Evolutionary conservation across 2,797 vertebrate species (phyloP).

Genomic region (Eulemur rubriventer): DNA sequence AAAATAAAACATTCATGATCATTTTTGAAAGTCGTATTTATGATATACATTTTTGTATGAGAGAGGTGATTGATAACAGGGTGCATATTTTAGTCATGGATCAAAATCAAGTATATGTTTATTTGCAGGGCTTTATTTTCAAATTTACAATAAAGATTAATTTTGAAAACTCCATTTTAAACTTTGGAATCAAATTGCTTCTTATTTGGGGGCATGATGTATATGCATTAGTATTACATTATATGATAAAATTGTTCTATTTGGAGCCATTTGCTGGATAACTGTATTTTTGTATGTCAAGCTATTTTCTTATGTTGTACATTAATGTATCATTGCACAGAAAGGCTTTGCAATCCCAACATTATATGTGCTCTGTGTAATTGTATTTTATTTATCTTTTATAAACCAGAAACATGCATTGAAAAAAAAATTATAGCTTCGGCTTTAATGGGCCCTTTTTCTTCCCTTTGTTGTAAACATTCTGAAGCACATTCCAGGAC

Average conservation of each 20-base stretch:
- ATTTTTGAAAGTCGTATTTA: constrained; percentile 85
- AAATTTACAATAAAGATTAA: constrained; percentile 76
- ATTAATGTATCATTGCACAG: constrained; percentile 70
- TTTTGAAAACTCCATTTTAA: constrained; percentile 70
- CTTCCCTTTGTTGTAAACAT: background rate
- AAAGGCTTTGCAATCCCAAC: constrained; percentile 10
- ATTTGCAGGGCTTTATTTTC: constrained; percentile 64
- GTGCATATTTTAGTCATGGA: constrained; percentile 71
- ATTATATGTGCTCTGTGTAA: constrained; percentile 75
- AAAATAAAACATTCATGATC: constrained; percentile 79
- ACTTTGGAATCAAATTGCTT: constrained; percentile 66
- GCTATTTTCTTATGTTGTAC: constrained; percentile 73
- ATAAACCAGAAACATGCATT: constrained; percentile 74
- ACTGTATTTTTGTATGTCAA: constrained; percentile 84
- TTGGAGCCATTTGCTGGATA: constrained; percentile 81
- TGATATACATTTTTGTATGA: constrained; percentile 81
- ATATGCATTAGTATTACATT: constrained; percentile 78
- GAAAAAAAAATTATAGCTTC: background rate
- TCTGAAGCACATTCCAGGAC: background rate
- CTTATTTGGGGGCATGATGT: constrained; percentile 73
- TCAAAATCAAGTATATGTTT: constrained; percentile 70
- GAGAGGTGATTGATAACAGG: constrained; percentile 74
- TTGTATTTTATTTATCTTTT: constrained; percentile 79
- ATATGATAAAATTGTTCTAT: constrained; percentile 82
- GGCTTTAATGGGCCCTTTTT: background rate